Percentiles rank a stretch among this genome's conserved stretches.
Conservation (phyloP, 2,888 invertebrate species). For the Plagodis pulveraria region DNA sequence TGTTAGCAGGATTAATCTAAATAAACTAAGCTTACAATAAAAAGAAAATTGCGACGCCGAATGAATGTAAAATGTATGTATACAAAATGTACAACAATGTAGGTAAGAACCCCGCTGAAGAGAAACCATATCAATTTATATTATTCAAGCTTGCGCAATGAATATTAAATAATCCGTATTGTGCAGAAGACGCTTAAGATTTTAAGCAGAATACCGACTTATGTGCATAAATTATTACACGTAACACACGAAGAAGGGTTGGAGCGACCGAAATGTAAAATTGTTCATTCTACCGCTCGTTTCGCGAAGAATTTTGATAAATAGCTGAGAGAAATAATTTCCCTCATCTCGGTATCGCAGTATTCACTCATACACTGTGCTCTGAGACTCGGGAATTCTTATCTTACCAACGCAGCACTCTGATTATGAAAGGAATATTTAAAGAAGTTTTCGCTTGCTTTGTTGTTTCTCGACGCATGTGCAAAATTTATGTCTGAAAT, state of each 20-base stretch:
- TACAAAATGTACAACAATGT: background rate
- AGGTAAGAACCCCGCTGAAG: constrained; percentile 5
- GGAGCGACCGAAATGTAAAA: constrained; percentile 52
- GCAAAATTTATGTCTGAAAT: constrained; percentile 72
- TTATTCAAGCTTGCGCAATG: constrained; percentile 29
- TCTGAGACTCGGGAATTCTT: constrained; percentile 75
- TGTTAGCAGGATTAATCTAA: no score
- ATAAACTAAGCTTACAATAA: no score
- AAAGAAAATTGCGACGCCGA: no score
- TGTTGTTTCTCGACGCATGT: constrained; percentile 71
- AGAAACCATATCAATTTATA: constrained; percentile 20
- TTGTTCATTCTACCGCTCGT: constrained; percentile 54
- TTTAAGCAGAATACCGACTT: constrained; percentile 45
- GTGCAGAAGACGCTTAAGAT: constrained; percentile 37
- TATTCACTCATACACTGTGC: constrained; percentile 59
- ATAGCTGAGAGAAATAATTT: constrained; percentile 78
- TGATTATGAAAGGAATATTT: constrained; percentile 83
- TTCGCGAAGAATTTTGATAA: constrained; percentile 72
- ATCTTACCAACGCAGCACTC: constrained; percentile 80
- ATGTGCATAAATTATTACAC: constrained; percentile 57
- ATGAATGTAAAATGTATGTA: no score
- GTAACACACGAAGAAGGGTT: constrained; percentile 37
- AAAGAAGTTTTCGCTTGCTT: constrained; percentile 72
- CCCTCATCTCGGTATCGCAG: constrained; percentile 57
- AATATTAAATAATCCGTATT: constrained; percentile 33